Percentiles rank a stretch among this genome's conserved stretches.
Evolutionary conservation across 2,888 invertebrate genomes (phyloP).

Genomic region (Tinea semifulvella): DNA sequence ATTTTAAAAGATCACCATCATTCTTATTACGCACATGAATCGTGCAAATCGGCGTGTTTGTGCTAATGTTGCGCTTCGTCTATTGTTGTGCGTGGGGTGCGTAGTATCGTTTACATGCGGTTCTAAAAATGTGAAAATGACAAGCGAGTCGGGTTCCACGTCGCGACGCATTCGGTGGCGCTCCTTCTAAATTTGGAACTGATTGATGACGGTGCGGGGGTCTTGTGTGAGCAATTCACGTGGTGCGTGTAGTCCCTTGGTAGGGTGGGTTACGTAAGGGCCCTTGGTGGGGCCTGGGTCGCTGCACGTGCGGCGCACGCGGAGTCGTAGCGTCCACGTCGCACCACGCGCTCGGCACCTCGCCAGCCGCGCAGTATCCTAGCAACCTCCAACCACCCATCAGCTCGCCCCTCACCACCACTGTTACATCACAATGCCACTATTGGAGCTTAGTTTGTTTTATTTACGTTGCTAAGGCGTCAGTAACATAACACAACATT

Average conservation of each 20-base stretch:
- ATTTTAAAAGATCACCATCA: neutral
- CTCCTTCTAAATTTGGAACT: constrained; percentile 62
- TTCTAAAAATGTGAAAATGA: constrained; percentile 55
- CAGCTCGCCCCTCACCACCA: constrained; percentile 9
- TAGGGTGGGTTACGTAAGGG: constrained; percentile 42
- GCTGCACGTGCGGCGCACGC: constrained; percentile 56
- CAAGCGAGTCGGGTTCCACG: constrained; percentile 32
- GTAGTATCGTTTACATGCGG: constrained; percentile 58
- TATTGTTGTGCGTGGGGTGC: constrained; percentile 25
- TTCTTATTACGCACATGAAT: constrained; percentile 37
- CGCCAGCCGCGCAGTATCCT: constrained; percentile 25
- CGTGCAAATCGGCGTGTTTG: neutral
- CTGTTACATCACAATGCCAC: constrained; percentile 48
- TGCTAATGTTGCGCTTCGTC: neutral
- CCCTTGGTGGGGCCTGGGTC: constrained; percentile 34
- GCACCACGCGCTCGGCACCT: constrained; percentile 27
- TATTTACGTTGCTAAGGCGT: constrained; percentile 37
- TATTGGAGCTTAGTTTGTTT: constrained; percentile 1
- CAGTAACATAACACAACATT: constrained; percentile 32
- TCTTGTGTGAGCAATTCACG: neutral
- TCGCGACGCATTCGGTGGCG: neutral
- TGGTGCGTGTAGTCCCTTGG: constrained; percentile 21
- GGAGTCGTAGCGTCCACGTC: constrained; percentile 50
- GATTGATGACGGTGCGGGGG: constrained; percentile 31
- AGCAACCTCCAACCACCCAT: no score